A percentile compares a stretch with the other conserved stretches of the same genome.
phyloP scores from a whole-genome alignment of 2,113 vertebrate species.

The Chelonoidis abingdonii region DNA sequence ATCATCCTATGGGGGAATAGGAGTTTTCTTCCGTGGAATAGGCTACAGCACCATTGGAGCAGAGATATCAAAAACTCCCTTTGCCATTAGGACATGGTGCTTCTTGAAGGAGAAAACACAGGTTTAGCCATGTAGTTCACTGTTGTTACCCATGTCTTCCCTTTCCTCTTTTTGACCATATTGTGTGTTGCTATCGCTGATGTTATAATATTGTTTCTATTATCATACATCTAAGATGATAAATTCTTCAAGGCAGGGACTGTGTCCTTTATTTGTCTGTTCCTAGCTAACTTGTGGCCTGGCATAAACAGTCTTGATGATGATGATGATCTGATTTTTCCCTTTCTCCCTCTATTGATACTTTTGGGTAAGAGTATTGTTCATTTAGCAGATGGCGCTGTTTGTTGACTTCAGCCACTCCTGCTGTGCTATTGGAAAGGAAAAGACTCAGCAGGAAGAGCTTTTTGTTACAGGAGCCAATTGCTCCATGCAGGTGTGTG shows the following conservation, averaged over 20 bases:
- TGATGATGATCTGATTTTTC: rapidly evolving
- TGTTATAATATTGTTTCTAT: background rate
- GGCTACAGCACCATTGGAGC: background rate
- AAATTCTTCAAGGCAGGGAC: background rate
- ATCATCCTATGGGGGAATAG: background rate
- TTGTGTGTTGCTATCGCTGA: background rate
- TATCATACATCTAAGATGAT: background rate
- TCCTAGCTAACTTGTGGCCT: background rate
- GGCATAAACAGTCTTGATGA: background rate
- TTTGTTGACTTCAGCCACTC: background rate
- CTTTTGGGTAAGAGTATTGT: background rate
- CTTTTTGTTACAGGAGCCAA: constrained; percentile 22
- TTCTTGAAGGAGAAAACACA: background rate
- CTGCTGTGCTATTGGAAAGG: background rate
- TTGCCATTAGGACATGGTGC: no score
- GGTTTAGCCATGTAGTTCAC: background rate
- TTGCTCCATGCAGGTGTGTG: background rate
- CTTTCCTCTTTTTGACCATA: background rate
- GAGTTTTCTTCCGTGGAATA: background rate
- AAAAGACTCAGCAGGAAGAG: constrained; percentile 31
- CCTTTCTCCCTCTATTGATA: background rate
- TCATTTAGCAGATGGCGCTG: constrained; percentile 58
- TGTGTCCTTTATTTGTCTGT: rapidly evolving
- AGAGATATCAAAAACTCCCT: background rate
- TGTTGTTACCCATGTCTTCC: rapidly evolving